These are phyloP conservation scores for Aquatica leii DNA, from an alignment of 2,888 invertebrate species.

Conservation along the genomic window DNA sequence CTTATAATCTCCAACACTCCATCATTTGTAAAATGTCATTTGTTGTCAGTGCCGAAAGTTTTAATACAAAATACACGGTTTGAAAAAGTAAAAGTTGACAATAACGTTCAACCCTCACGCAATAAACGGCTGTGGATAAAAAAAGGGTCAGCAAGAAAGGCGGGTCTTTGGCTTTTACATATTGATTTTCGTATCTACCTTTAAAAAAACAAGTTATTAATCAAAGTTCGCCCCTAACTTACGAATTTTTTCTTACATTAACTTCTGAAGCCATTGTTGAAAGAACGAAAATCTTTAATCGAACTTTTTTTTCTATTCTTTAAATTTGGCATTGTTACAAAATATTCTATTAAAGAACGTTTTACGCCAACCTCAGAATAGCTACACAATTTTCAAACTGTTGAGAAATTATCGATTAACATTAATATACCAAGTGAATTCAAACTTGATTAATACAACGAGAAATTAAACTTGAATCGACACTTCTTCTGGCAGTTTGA, in stretches of 20 bases:
- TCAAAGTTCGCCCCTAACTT: slow-evolving; percentile 21
- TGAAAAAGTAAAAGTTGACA: slow-evolving; percentile 5
- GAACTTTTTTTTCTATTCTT: slow-evolving; percentile 2
- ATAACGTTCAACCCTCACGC: slow-evolving; percentile 18
- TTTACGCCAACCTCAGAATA: background rate
- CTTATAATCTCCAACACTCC: too few relatives aligned
- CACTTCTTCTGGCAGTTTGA: slow-evolving; percentile 21
- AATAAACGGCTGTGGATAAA: slow-evolving; percentile 20
- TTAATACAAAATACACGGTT: too few relatives aligned
- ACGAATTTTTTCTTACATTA: slow-evolving; percentile 23
- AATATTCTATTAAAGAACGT: too few relatives aligned
- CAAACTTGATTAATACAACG: slow-evolving; percentile 28
- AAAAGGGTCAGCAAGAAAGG: slow-evolving; percentile 12
- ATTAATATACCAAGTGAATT: slow-evolving; percentile 29
- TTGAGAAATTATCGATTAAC: slow-evolving; percentile 21
- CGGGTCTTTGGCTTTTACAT: slow-evolving; percentile 16
- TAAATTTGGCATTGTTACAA: background rate
- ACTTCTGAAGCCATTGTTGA: slow-evolving; percentile 8
- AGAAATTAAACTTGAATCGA: slow-evolving; percentile 30
- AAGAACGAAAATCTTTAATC: background rate
- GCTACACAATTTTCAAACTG: background rate
- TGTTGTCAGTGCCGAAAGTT: too few relatives aligned
- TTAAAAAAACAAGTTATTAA: slow-evolving; percentile 31
- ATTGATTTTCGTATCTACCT: slow-evolving; percentile 29
- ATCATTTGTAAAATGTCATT: too few relatives aligned